Evolutionary conservation across 2,797 vertebrate species (phyloP), one percentile per base, ranked within the genome.

Genomic region (Amniataba percoides): DNA sequence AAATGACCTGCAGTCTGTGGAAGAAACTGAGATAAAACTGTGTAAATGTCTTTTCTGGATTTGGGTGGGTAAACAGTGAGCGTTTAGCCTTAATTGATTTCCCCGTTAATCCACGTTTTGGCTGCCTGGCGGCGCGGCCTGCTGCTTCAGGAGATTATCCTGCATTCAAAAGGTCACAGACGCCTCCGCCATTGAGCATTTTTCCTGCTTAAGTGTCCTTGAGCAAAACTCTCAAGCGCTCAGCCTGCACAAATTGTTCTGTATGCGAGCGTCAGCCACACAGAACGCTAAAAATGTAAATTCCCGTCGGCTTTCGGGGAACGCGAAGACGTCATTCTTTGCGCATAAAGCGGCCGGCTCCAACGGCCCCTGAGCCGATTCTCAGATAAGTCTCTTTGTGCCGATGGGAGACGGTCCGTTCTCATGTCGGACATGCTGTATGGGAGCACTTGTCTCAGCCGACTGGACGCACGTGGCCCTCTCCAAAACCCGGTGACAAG

Each of bases 401-500:
- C 49, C 57, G 82, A 78, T 58, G 79, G 83, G 52, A 61, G 74
- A 42, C 43, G 11, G 21, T 77, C 63, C 74, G 58, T 73, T 77
- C 85, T 82, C 80, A 76, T 62, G 85, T 69, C 76, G 65, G 60
- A 69, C 84, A 68, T 62, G 73, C 13, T 84, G 86, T 77, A 71
- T 86, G 85, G 87, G 42, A 63, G 81, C 80, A 27, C 88, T 86
- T 70, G 89, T 90, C 84, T 83, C 82, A 27, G 85, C 39, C 80
- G 60, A 59, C 79, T 82, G 88, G 85, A 83, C 69, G 75, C 92
- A 91, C 88, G 87, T 88, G 92, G 85, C 80, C 85, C 84, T 81
- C 88, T 90, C 81, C 88, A 89, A 23, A 87, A 84, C 78, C 71
- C 79, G 10, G 58, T 86, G 89, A 92, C 90, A 87, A 31, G 57